A percentile compares a stretch with the other conserved stretches of the same genome.
phyloP scores from a whole-genome alignment of 2,113 vertebrate genomes.

The Dromiciops gliroides region DNA sequence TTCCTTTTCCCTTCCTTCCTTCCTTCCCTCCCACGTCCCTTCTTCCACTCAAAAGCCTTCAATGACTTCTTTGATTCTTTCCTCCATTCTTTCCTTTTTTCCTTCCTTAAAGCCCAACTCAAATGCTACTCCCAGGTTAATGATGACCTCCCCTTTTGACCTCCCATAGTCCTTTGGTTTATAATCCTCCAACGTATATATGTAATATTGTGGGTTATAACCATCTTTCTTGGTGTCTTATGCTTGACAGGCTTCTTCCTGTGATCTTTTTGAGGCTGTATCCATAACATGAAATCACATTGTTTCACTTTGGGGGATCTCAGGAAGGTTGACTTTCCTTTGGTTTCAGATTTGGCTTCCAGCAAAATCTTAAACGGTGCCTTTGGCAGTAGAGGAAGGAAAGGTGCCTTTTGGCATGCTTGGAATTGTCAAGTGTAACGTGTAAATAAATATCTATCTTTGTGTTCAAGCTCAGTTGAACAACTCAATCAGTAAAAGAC shows the following conservation, averaged over 20 bases:
- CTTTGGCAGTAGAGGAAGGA: slow-evolving; percentile 32
- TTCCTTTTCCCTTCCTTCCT: background rate
- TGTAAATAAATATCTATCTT: background rate
- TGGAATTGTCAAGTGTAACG: background rate
- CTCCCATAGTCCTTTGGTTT: background rate
- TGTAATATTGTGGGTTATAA: background rate
- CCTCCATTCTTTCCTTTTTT: background rate
- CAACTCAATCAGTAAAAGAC: slow-evolving; percentile 15
- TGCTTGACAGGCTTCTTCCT: slow-evolving; percentile 72
- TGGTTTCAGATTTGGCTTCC: slow-evolving; percentile 32
- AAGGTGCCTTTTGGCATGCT: background rate
- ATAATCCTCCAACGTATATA: background rate
- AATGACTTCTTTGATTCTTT: background rate
- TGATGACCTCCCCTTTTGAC: background rate
- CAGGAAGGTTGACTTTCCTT: slow-evolving; percentile 55
- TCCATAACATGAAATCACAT: slow-evolving; percentile 70
- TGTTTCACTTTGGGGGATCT: slow-evolving; percentile 63
- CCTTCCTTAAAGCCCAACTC: background rate
- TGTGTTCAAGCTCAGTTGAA: background rate
- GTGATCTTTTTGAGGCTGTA: slow-evolving; percentile 71
- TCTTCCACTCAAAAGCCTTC: background rate
- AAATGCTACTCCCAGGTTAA: background rate
- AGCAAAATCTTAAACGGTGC: slow-evolving; percentile 65
- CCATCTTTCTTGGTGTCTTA: slow-evolving; percentile 46
- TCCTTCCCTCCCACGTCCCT: background rate